These are phyloP conservation scores for Drosophila burlai DNA, from an alignment of 1,140 invertebrate species.

Conservation along the genomic window DNA sequence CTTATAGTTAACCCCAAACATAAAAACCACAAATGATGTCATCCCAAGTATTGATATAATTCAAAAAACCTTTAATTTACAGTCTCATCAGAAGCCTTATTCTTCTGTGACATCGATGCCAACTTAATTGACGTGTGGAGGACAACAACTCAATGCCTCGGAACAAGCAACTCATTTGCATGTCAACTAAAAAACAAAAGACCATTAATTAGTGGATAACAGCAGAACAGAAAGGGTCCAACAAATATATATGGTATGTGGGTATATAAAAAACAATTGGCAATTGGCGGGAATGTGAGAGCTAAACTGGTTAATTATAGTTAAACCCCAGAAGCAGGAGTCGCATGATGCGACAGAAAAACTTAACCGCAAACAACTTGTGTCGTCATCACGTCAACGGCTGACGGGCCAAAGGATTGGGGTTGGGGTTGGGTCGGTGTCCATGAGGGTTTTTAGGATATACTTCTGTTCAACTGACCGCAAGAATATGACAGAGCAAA, in stretches of 20 bases:
- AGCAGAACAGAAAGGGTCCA: conserved; percentile 19
- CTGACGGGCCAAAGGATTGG: conserved; percentile 6
- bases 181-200: conserved; percentile 36
- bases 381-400: conserved; percentile 49
- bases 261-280: conserved; percentile 41
- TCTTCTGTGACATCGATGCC: conserved; percentile 31
- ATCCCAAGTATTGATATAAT: conserved; percentile 11
- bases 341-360: conserved; percentile 45
- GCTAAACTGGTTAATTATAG: conserved; percentile 61
- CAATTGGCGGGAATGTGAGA: conserved; percentile 33
- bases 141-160: conserved; percentile 60
- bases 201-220: conserved; percentile 46
- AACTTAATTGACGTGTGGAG: conserved; percentile 50
- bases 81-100: conserved; percentile 22
- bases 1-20: not conserved
- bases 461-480: conserved; percentile 62
- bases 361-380: conserved; percentile 45
- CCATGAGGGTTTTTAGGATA: conserved; percentile 1
- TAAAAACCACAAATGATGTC: conserved; percentile 12
- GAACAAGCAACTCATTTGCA: conserved; percentile 65
- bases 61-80: conserved; percentile 11
- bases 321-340: conserved; percentile 4
- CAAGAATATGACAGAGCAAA: conserved; percentile 58
- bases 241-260: not conserved
- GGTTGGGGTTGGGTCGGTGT: not conserved